Conservation (phyloP, 2,113 vertebrate genomes). For the Protobothrops flavoviridis region DNA sequence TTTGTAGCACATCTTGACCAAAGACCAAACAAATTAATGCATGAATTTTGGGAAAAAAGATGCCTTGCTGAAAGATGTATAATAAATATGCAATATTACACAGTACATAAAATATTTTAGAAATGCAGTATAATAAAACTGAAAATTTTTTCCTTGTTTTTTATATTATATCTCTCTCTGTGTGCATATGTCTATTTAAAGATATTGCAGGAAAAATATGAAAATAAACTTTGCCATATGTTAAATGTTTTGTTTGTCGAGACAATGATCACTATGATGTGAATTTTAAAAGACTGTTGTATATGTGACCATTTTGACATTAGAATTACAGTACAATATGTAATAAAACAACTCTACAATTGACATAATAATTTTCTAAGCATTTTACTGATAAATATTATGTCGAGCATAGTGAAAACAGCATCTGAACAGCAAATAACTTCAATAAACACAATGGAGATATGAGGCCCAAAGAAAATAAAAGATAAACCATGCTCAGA, state of each 20-base stretch:
- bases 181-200: background rate
- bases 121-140: background rate
- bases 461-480: slow-evolving; percentile 11
- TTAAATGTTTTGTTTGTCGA: background rate
- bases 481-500: background rate
- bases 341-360: background rate
- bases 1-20: background rate
- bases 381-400: background rate
- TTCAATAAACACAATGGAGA: slow-evolving; percentile 19
- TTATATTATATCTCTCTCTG: background rate
- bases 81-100: background rate
- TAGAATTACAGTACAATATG: background rate
- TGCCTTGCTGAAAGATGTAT: background rate
- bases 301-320: background rate
- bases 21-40: background rate
- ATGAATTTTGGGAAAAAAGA: background rate
- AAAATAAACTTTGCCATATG: background rate
- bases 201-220: background rate
- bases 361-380: background rate
- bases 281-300: background rate
- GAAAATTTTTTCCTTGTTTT: background rate
- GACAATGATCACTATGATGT: background rate
- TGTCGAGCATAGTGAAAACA: background rate
- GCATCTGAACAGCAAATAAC: background rate
- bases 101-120: background rate